phyloP scores from a whole-genome alignment of 2,113 vertebrate species.

The Suncus etruscus region DNA sequence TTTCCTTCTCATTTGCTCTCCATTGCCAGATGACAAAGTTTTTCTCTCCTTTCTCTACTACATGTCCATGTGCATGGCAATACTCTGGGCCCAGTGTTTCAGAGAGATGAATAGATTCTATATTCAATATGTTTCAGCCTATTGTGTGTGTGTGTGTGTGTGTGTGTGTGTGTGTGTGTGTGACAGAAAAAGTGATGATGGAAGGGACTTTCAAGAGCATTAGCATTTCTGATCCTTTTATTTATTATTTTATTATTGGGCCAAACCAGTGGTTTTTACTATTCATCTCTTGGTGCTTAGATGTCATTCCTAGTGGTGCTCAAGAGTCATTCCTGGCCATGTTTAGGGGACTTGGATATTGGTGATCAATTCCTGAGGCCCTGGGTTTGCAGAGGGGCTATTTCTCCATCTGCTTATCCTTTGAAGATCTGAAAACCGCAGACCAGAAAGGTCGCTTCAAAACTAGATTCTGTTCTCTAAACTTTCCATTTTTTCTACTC shows the following conservation, averaged over 20 bases:
- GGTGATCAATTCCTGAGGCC: too few species aligned
- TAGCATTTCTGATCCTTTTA: too few species aligned
- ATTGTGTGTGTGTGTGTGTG: neutral
- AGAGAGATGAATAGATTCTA: slow-evolving; percentile 19
- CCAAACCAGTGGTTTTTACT: too few species aligned
- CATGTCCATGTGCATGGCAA: neutral
- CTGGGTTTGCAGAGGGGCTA: too few species aligned
- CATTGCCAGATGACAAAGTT: neutral
- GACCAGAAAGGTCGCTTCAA: neutral
- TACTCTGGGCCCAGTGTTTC: too few species aligned
- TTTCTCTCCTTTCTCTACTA: neutral
- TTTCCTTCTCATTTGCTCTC: neutral
- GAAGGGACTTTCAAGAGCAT: too few species aligned
- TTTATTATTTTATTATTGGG: too few species aligned
- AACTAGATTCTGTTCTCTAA: neutral
- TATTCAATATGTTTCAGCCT: neutral
- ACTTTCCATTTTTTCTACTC: neutral
- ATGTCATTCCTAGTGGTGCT: too few species aligned
- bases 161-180: too few species aligned
- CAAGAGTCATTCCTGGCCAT: too few species aligned
- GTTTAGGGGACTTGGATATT: neutral
- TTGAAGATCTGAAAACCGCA: neutral
- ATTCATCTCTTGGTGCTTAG: too few species aligned
- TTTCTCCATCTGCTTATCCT: neutral
- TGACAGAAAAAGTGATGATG: too few species aligned